Evolutionary conservation across 1,140 invertebrate species (phyloP), one percentile per base, ranked within the genome.

Genomic region (Cyclina sinensis): DNA sequence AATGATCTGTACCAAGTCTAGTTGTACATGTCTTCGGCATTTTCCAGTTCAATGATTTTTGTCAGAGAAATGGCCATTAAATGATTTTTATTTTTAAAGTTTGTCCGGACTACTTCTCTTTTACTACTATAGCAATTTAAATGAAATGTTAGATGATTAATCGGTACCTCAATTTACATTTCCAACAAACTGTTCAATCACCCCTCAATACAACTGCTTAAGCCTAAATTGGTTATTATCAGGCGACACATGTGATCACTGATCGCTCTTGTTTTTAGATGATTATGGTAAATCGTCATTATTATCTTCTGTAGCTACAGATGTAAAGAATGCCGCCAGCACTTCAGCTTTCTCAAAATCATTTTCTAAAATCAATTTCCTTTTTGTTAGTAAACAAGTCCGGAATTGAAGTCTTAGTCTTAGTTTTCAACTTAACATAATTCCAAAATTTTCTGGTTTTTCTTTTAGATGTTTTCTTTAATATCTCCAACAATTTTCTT

Each of bases 341-440:
- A 51, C 46, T n/a, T 51, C 21, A 27, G 46, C 74, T 46, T 30
- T 79, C 1, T 51, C 46, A 7, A 2, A 9, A 27, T 48, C 74
- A 30, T 24, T 30, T 30, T 27, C 5, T n/a, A n/a, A 81, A n/a
- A 5, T 30, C 9, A 59, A 30, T 37, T 2, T 76, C 39, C 14
- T 54, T 35, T 80, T 80, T 46, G 54, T 54, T 18, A n/a, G 48
- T 54, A 51, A 51, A 54, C 35, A 80, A 80, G 46, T 80, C 76
- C 24, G 43, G 24, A 51, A 80, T 46, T 80, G 43, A 48, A 30
- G n/a, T 18, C 35, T 54, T 80, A 80, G 48, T 54, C 54, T 48
- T 80, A 12, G 76, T 21, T 32, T 54, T 80, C 21, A 9, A 46
- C 11, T 80, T 80, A 9, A 54, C 48, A 80, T 80, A 80, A 0